Conservation (phyloP, 2,888 invertebrate species). For the Leptarthrus brevirostris region DNA sequence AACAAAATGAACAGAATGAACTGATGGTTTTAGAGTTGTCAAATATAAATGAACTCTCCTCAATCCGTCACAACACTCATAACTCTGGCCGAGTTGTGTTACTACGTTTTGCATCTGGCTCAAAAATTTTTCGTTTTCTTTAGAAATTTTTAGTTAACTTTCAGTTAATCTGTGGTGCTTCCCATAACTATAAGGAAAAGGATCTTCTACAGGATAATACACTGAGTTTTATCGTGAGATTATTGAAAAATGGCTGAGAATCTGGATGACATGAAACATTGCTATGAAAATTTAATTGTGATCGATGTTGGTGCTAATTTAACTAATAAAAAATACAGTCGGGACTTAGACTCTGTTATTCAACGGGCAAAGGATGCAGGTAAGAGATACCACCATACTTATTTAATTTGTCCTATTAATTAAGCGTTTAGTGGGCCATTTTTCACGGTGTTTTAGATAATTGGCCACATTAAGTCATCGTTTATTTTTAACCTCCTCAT, state of each 20-base stretch:
- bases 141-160: conserved; percentile 18
- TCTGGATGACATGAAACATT: conserved; percentile 75
- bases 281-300: conserved; percentile 91
- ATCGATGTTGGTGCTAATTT: conserved; percentile 93
- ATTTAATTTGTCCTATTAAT: neutral
- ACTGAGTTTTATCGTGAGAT: neutral
- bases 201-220: neutral
- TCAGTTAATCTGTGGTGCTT: conserved; percentile 21
- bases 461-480: conserved; percentile 27
- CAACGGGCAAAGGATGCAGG: conserved; percentile 94
- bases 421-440: neutral
- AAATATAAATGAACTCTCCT: no score
- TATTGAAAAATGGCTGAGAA: conserved; percentile 56
- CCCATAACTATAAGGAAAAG: conserved; percentile 23
- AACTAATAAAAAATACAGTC: conserved; percentile 91
- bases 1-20: no score
- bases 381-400: conserved; percentile 62
- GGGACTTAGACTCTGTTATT: conserved; percentile 91
- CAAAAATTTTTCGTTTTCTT: conserved; percentile 27
- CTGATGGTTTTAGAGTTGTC: no score
- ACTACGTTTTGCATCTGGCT: conserved; percentile 37
- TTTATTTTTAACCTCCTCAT: conserved; percentile 29
- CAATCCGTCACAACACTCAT: no score
- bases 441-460: neutral
- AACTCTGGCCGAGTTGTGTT: conserved; percentile 22